Conservation (phyloP, 2,797 vertebrate genomes). For the Helostoma temminkii region DNA sequence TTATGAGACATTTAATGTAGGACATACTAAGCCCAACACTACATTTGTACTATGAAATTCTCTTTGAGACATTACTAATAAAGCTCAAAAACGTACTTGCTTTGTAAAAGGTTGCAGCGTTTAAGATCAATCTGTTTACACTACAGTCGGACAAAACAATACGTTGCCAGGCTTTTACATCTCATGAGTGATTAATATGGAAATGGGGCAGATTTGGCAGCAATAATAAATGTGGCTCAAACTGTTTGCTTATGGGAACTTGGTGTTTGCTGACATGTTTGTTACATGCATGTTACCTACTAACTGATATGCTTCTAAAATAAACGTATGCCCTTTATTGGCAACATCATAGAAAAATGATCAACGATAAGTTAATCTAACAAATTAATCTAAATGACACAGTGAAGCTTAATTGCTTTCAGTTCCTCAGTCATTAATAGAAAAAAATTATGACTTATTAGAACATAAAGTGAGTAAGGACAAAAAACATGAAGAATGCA, state of each 20-base stretch:
- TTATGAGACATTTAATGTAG: constrained; percentile 20
- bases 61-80: background rate
- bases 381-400: no score
- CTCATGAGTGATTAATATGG: constrained; percentile 1
- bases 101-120: background rate
- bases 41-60: background rate
- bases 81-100: background rate
- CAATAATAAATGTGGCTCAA: background rate
- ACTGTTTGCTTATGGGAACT: background rate
- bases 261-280: background rate
- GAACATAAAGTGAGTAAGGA: background rate
- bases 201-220: constrained; percentile 8
- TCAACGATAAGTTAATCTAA: no score
- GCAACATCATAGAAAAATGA: background rate
- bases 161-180: background rate
- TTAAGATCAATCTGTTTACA: background rate
- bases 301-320: background rate
- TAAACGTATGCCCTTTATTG: background rate
- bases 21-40: constrained; percentile 4
- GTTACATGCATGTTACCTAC: background rate
- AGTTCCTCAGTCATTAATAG: background rate
- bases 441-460: no score
- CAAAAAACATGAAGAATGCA: constrained; percentile 1
- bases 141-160: background rate
- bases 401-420: no score